These are phyloP conservation scores for Euphydryas editha DNA, from an alignment of 2,888 invertebrate species.

Conservation along the genomic window DNA sequence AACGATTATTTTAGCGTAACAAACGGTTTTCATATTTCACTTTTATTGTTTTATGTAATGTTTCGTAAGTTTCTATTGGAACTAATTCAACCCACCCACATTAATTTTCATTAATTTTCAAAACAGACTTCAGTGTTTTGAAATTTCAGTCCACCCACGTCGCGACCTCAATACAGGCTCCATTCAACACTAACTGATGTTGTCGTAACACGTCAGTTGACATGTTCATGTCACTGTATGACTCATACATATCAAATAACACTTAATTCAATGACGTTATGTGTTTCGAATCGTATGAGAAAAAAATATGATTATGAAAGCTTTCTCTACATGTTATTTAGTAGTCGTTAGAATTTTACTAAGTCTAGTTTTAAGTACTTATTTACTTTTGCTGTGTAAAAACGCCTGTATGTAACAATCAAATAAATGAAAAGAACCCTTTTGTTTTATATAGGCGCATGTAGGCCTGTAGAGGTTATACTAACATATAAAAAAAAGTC, in stretches of 20 bases:
- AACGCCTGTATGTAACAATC: too few species aligned
- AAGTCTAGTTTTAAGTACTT: too few species aligned
- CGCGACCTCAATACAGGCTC: slow-evolving; percentile 27
- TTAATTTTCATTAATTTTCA: slow-evolving; percentile 17
- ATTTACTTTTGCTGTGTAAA: too few species aligned
- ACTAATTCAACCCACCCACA: slow-evolving; percentile 1
- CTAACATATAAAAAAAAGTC: too few species aligned
- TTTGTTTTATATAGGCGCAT: too few species aligned
- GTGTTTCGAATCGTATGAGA: too few species aligned
- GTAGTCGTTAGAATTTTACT: too few species aligned
- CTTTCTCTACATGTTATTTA: too few species aligned
- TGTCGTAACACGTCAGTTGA: slow-evolving; percentile 27
- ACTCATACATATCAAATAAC: not conserved
- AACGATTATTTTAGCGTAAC: too few species aligned
- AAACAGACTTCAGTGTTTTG: slow-evolving; percentile 18
- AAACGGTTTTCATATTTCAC: not conserved
- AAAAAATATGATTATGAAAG: too few species aligned
- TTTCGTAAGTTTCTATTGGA: not conserved
- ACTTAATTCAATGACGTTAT: not conserved
- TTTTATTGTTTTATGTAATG: not conserved
- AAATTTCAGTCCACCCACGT: slow-evolving; percentile 31
- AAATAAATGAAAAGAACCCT: too few species aligned
- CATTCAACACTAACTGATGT: slow-evolving; percentile 17
- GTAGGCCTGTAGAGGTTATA: too few species aligned
- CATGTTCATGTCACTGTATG: slow-evolving; percentile 11